Base-by-base conservation (phyloP, 1,140 invertebrate genomes). In the Littorina saxatilis region DNA sequence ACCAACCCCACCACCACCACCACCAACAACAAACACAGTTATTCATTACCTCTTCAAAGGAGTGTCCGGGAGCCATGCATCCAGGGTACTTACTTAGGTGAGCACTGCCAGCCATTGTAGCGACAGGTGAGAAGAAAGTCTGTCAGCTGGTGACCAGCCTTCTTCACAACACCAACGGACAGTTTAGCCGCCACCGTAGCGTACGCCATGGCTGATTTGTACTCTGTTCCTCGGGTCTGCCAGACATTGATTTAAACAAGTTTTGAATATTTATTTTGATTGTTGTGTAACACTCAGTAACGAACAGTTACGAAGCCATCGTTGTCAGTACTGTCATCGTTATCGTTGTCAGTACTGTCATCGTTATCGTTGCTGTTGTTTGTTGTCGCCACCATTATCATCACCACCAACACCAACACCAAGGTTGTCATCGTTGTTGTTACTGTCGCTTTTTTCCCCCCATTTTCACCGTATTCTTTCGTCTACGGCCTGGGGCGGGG, bases 71-170 rank as follows among this genome's bases (percentile, higher is more conserved):
- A 13, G 63, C 13, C 23, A 11, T 11, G 23, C n/a, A 23, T 7
- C n/a, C 5, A 29, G 23, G 52, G 39, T 0, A 84, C 86, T 84
- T 85, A 91, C 90, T 52, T 63, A 0, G 88, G 87, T 11, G 90
- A 90, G 72, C 90, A 91, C 27, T 76, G 61, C 66, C 82, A 84
- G 47, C 89, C 89, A n/a, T 72, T 52, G 79, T 84, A 90, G 35
- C 72, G 84, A 66, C 90, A 91, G n/a, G 80, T 81, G 20, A 86
- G 76, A 20, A 91, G 86, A 4, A 91, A 77, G 52, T 89, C 87
- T 0, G 81, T 76, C 15, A 83, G 84, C 13, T 79, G 68, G 72
- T 91, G 90, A 1, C 90, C 90, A 27, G 83, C 83, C 29, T 50
- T 15, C 52, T 81, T 76, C 11, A 89, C 79, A 5, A 80, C 61